A percentile compares a stretch with the other conserved stretches of the same genome.
Evolutionary conservation across 2,113 vertebrate species (phyloP).

Genomic region (Peucedramus taeniatus): DNA sequence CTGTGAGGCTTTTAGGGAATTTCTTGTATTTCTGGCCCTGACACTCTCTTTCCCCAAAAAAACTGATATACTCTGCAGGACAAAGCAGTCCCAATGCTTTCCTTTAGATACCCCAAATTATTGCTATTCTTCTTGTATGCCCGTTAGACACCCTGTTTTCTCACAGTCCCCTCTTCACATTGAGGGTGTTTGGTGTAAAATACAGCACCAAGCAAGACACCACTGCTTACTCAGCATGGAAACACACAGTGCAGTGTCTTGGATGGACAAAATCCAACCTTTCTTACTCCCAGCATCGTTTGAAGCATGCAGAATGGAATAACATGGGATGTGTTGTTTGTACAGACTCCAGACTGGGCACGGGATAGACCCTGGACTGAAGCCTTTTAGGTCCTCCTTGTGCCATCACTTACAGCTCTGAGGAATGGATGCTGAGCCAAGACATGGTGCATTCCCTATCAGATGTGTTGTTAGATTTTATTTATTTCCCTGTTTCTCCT

Average conservation of each 20-base stretch:
- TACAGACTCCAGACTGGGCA: not conserved
- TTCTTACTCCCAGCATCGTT: not conserved
- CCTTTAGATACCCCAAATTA: not conserved
- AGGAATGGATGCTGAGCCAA: not conserved
- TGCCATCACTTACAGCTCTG: not conserved
- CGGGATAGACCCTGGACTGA: not conserved
- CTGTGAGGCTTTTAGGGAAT: not conserved
- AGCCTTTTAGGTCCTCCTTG: not conserved
- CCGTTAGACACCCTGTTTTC: not conserved
- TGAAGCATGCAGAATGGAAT: not conserved
- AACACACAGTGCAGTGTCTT: not conserved
- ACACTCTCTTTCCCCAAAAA: accelerated
- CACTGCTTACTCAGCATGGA: not conserved
- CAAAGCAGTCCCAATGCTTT: not conserved
- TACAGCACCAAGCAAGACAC: not conserved
- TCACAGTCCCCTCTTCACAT: too few species aligned
- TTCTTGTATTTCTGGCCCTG: not conserved
- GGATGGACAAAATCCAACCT: not conserved
- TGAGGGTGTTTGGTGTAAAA: not conserved
- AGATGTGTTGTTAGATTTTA: not conserved
- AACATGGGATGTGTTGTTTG: not conserved
- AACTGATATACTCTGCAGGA: not conserved
- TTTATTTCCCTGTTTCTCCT: not conserved
- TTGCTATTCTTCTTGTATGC: not conserved
- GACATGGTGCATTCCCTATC: not conserved